phyloP scores from a whole-genome alignment of 2,888 invertebrate genomes.

The Ochlodes sylvanus region DNA sequence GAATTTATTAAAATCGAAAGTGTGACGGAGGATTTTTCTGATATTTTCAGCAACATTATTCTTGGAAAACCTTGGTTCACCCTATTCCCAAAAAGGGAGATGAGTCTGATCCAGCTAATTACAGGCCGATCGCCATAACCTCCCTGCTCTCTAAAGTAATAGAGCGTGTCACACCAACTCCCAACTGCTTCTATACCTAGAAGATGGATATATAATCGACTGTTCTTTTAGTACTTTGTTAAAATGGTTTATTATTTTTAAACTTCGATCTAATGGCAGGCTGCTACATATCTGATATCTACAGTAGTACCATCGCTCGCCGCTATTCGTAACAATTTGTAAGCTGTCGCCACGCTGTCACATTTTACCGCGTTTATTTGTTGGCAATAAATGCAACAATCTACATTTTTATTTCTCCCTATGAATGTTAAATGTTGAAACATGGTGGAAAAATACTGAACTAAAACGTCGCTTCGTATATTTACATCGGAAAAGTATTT shows the following conservation, averaged over 20 bases:
- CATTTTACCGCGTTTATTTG: constrained; percentile 32
- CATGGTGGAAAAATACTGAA: constrained; percentile 1
- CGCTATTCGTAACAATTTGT: constrained; percentile 68
- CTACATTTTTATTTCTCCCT: constrained; percentile 16
- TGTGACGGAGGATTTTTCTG: background rate
- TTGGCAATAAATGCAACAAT: constrained; percentile 20
- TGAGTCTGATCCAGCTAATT: too few relatives aligned
- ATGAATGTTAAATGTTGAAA: background rate
- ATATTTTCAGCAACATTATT: background rate
- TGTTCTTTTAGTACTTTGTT: too few relatives aligned
- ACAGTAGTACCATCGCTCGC: constrained; percentile 31
- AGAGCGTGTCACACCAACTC: too few relatives aligned
- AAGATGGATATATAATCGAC: too few relatives aligned
- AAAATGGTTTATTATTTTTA: too few relatives aligned
- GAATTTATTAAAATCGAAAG: background rate
- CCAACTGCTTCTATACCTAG: too few relatives aligned
- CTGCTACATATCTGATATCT: too few relatives aligned
- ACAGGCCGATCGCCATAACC: too few relatives aligned
- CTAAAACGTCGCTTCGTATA: background rate
- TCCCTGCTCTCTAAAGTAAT: too few relatives aligned
- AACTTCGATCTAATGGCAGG: too few relatives aligned
- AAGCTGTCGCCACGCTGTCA: constrained; percentile 41
- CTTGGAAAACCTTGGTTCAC: too few relatives aligned
- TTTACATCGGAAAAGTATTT: background rate
- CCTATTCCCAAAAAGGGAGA: too few relatives aligned